phyloP scores from a whole-genome alignment of 2,797 vertebrate genomes.

The Bryconaethiops microstoma region DNA sequence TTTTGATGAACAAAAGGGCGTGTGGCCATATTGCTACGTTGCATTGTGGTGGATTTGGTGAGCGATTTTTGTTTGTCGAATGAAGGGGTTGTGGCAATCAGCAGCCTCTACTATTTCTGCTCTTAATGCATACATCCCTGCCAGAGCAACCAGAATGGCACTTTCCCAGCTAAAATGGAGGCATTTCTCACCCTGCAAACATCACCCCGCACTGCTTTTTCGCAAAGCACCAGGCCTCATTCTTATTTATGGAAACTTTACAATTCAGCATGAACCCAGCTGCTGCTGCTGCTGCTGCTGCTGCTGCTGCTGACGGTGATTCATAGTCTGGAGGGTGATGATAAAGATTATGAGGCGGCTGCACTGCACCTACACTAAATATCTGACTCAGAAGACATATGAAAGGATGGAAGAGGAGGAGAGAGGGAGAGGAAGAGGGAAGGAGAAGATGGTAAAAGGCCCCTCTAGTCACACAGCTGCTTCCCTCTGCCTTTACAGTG shows the following conservation, averaged over 20 bases:
- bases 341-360: conserved; percentile 29
- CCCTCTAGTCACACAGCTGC: conserved; percentile 25
- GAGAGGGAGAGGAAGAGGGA: conserved; percentile 3
- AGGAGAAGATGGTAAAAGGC: conserved; percentile 20
- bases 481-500: conserved; percentile 4
- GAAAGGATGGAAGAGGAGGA: conserved; percentile 40
- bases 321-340: conserved; percentile 31
- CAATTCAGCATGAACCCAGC: conserved; percentile 7
- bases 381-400: conserved; percentile 38
- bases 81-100: no score
- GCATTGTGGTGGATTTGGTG: no score
- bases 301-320: conserved; percentile 19
- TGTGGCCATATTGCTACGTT: no score
- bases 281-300: conserved; percentile 21
- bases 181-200: conserved; percentile 20
- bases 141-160: not conserved
- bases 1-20: no score
- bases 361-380: conserved; percentile 36
- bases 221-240: conserved; percentile 6
- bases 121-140: not conserved
- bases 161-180: conserved; percentile 13
- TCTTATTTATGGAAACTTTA: conserved; percentile 30
- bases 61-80: no score
- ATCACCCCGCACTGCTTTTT: not conserved
- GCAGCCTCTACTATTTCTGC: not conserved